A percentile compares a stretch with the other conserved stretches of the same genome.
Conservation (phyloP, 2,888 invertebrate species). For the Saturnia pavonia region DNA sequence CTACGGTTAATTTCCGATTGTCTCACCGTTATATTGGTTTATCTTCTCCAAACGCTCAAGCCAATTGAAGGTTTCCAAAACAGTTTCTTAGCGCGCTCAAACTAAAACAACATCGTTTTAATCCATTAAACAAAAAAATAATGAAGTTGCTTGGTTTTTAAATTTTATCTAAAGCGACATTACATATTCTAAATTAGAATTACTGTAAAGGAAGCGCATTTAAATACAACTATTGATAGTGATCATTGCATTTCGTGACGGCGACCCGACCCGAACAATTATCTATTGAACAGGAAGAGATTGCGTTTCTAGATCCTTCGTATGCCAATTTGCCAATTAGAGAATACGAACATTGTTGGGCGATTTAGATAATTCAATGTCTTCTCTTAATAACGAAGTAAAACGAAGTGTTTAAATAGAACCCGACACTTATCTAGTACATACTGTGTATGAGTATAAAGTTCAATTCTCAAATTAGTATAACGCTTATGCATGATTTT, state of each 20-base stretch:
- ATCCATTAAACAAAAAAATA: too few relatives aligned
- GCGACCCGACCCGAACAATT: slow-evolving; percentile 63
- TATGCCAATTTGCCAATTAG: slow-evolving; percentile 82
- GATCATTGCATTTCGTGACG: slow-evolving; percentile 75
- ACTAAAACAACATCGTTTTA: too few relatives aligned
- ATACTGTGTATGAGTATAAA: slow-evolving; percentile 18
- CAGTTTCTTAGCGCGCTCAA: too few relatives aligned
- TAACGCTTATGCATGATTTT: slow-evolving; percentile 46
- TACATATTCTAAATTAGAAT: not conserved
- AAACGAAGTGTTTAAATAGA: slow-evolving; percentile 18
- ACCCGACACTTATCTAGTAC: not conserved
- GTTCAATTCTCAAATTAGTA: slow-evolving; percentile 53
- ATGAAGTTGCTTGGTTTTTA: too few relatives aligned
- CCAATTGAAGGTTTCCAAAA: too few relatives aligned
- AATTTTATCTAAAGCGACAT: not conserved
- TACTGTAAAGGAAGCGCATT: slow-evolving; percentile 62
- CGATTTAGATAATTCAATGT: slow-evolving; percentile 50
- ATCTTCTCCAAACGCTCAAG: too few relatives aligned
- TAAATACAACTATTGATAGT: slow-evolving; percentile 69
- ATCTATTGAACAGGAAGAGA: slow-evolving; percentile 74
- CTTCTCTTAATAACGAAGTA: slow-evolving; percentile 26
- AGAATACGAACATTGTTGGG: slow-evolving; percentile 65
- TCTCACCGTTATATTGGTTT: too few relatives aligned
- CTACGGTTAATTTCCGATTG: too few relatives aligned
- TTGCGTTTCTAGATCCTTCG: slow-evolving; percentile 70